Conservation (phyloP, 2,888 invertebrate genomes). For the Ephialtes manifestator region DNA sequence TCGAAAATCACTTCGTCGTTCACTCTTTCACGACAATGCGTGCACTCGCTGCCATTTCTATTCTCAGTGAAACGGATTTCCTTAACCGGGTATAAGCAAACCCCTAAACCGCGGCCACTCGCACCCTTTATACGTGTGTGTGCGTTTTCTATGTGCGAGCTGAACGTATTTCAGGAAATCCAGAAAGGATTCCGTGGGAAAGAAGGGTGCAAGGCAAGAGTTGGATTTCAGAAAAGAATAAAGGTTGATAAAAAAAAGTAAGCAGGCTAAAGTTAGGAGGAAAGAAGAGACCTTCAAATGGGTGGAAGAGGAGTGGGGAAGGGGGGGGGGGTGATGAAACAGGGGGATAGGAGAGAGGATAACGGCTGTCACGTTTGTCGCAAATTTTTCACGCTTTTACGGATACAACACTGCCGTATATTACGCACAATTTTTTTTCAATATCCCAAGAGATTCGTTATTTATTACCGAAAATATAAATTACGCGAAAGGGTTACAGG, state of each 20-base stretch:
- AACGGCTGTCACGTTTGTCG: constrained; percentile 71
- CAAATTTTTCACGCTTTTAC: constrained; percentile 80
- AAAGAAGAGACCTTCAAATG: constrained; percentile 53
- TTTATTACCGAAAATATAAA: constrained; percentile 67
- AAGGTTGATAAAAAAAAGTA: constrained; percentile 61
- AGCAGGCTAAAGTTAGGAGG: constrained; percentile 54
- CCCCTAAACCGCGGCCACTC: constrained; percentile 53
- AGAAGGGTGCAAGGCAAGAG: constrained; percentile 81
- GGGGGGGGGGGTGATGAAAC: constrained; percentile 30
- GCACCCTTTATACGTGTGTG: constrained; percentile 43
- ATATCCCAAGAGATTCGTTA: constrained; percentile 52
- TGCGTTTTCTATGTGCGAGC: constrained; percentile 50
- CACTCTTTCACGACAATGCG: constrained; percentile 72
- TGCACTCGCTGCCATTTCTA: constrained; percentile 45
- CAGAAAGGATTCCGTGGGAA: constrained; percentile 85
- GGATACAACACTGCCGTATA: constrained; percentile 71
- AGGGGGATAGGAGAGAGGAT: constrained; percentile 55
- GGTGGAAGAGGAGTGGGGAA: constrained; percentile 8
- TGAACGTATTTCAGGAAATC: constrained; percentile 80
- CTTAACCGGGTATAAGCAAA: constrained; percentile 66
- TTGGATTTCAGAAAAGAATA: constrained; percentile 78
- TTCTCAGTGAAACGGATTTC: constrained; percentile 71
- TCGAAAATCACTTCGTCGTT: constrained; percentile 36
- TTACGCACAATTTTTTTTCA: constrained; percentile 59
- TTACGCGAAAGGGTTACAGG: constrained; percentile 65